A percentile compares a stretch with the other conserved stretches of the same genome.
These are phyloP conservation scores for Antechinus stuartii DNA, from an alignment of 2,113 vertebrate species.

Conservation along the genomic window DNA sequence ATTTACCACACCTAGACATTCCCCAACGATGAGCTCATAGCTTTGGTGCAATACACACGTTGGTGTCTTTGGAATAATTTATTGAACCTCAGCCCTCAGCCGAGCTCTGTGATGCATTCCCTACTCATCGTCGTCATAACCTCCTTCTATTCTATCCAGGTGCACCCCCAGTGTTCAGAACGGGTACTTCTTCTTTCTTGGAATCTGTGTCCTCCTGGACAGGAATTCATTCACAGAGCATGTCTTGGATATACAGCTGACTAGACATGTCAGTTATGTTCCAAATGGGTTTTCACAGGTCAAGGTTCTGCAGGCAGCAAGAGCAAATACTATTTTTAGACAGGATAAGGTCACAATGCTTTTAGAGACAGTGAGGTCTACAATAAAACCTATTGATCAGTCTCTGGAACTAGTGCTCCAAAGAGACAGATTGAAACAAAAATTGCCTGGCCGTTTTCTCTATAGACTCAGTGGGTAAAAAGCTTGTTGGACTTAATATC, in stretches of 20 bases:
- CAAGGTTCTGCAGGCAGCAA: slow-evolving; percentile 88
- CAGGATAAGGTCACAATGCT: slow-evolving; percentile 88
- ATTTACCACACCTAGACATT: neutral
- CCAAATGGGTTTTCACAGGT: slow-evolving; percentile 91
- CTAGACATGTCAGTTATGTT: slow-evolving; percentile 88
- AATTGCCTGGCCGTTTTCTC: slow-evolving; percentile 85
- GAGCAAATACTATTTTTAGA: slow-evolving; percentile 91
- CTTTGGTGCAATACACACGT: neutral
- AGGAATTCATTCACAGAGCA: slow-evolving; percentile 76
- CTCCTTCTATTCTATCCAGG: slow-evolving; percentile 9
- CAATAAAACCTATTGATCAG: slow-evolving; percentile 93
- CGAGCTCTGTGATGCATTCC: neutral
- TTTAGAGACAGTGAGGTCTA: slow-evolving; percentile 90
- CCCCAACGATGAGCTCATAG: neutral
- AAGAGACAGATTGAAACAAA: slow-evolving; percentile 89
- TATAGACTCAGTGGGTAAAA: slow-evolving; percentile 82
- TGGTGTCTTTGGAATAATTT: neutral
- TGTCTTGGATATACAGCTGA: slow-evolving; percentile 86
- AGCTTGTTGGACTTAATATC: slow-evolving; percentile 89
- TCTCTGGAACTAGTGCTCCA: slow-evolving; percentile 86
- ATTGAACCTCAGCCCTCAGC: neutral
- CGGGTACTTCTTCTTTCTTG: slow-evolving; percentile 59
- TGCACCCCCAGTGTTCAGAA: slow-evolving; percentile 52
- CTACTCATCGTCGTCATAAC: neutral
- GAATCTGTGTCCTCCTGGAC: slow-evolving; percentile 53